Percentiles rank a stretch among this genome's conserved stretches.
Evolutionary conservation across 2,113 vertebrate species (phyloP).

Genomic region (Upupa epops): DNA sequence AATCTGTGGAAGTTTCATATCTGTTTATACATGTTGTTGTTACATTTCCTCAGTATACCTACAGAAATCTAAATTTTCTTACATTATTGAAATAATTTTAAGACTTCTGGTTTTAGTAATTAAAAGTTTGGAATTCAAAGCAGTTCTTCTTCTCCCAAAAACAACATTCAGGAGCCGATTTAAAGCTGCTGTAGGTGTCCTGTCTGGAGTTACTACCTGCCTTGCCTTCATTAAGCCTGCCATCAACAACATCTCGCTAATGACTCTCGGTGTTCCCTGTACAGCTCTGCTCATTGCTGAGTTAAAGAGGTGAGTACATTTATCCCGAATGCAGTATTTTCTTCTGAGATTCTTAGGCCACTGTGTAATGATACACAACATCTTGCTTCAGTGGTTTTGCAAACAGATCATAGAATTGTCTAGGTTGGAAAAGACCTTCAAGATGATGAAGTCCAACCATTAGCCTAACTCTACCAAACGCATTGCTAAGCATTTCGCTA

Average conservation of each 20-base stretch:
- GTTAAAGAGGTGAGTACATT: conserved; percentile 85
- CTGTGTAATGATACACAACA: rapidly evolving
- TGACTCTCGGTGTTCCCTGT: conserved; percentile 94
- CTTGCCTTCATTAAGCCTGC: conserved; percentile 95
- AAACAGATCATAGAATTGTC: not conserved
- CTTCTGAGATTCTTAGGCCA: not conserved
- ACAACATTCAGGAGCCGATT: conserved; percentile 83
- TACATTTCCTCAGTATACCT: not conserved
- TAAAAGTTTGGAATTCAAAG: not conserved
- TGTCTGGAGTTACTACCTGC: conserved; percentile 91
- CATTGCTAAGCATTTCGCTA: too few species aligned
- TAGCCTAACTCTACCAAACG: too few species aligned
- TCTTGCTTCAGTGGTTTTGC: not conserved
- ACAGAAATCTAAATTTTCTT: not conserved
- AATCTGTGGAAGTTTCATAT: not conserved
- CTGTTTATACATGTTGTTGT: not conserved
- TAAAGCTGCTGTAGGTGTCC: conserved; percentile 89
- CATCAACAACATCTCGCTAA: conserved; percentile 93
- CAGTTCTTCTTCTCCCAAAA: not conserved
- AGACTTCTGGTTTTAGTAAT: not conserved
- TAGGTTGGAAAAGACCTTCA: too few species aligned
- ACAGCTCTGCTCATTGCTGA: conserved; percentile 89
- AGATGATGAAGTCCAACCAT: too few species aligned
- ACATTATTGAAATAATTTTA: not conserved
- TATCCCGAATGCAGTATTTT: not conserved